Evolutionary conservation across 2,113 vertebrate genomes (phyloP), one percentile per base, ranked within the genome.

Genomic region (Mesembrinibis cayennensis): DNA sequence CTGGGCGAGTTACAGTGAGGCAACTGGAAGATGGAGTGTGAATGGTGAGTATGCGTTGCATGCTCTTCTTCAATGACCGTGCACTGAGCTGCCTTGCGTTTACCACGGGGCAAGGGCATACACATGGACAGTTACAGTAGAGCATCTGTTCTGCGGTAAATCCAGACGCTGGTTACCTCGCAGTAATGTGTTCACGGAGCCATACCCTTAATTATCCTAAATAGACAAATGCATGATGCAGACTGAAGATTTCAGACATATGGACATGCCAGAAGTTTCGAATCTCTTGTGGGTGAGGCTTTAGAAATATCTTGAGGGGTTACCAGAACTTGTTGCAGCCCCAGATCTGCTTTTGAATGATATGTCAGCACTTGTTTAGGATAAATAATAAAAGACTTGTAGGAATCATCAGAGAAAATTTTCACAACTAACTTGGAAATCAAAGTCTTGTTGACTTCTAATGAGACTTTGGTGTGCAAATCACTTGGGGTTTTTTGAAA

Each of bases 381-480:
- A 38, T 90, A 96, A 96, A 55, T 95, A 82, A 47, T 90, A 80
- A 42, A 89, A 94, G 70, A 77, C 76, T 90, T 69, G 78, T 58
- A 89, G 79, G 74, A 83, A 92, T 94, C 93, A 77, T 82, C 66
- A 85, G 70, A 93, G 79, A 81, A 94, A 70, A 88, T 83, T 86
- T 96, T 95, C 71, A 83, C 84, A 74, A 81, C 29, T 89, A 89
- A 78, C 94, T 92, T 67, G 29, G 69, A 90, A 96, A 87, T 96
- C 65, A 95, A 86, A 94, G 91, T 86, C 62, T 66, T 73, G 63
- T 77, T 93, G 66, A 70, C 50, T 91, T 81, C 95, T 89, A 87
- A 80, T 89, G 87, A 95, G 81, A 90, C 93, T 95, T 96, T 90
- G 84, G 84, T 85, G 78, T 95, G 94, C 87, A 94, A 87, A 95